Base-by-base conservation (phyloP, 2,888 invertebrate species). In the Dicycla oo region DNA sequence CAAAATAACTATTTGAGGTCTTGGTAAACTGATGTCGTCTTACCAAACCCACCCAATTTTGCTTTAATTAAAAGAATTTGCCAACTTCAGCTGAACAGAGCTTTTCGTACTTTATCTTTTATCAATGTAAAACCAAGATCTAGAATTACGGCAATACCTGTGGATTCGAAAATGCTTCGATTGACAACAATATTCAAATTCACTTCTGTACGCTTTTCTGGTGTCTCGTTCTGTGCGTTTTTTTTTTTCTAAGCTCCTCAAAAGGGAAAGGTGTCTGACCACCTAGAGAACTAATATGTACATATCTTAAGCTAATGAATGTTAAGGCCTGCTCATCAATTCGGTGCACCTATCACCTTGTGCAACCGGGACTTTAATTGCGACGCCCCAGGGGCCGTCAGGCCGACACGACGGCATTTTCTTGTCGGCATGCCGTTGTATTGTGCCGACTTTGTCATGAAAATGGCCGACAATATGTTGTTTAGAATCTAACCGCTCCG, bases 341-440 rank as follows among this genome's bases (percentile, higher is more conserved):
- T 84, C 81, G 87, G 88, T 89, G 87, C 89, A 91, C 89, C 88
- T 91, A 90, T 91, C 92, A 92, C 90, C 91, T 89, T 86, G 82
- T 88, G 89, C 87, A 88, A 88, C 88, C 88, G 87, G 91, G 90
- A 90, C 91, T 92, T 92, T 94, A 93, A 94, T 94, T 94, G 92
- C 93, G 90, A 89, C 91, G 94, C 94, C 92, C 91, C 93, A 89
- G 94, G 94, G 93, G 91, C 92, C 92, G 89, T 85, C 89, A 89
- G 91, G 86, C 89, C 91, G 89, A 93, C 94, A 92, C 93, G 93
- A 92, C 90, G 88, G 91, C 90, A 89, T 92, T 82, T 92, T 91
- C 92, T 92, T 91, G 91, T 89, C 89, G 89, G 90, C 90, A 87
- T 88, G 90, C 87, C 88, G 88, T 88, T 79, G 81, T 85, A 86